A percentile compares a stretch with the other conserved stretches of the same genome.
These are phyloP conservation scores for Pedicia rivosa DNA, from an alignment of 2,888 invertebrate genomes.

Conservation along the genomic window DNA sequence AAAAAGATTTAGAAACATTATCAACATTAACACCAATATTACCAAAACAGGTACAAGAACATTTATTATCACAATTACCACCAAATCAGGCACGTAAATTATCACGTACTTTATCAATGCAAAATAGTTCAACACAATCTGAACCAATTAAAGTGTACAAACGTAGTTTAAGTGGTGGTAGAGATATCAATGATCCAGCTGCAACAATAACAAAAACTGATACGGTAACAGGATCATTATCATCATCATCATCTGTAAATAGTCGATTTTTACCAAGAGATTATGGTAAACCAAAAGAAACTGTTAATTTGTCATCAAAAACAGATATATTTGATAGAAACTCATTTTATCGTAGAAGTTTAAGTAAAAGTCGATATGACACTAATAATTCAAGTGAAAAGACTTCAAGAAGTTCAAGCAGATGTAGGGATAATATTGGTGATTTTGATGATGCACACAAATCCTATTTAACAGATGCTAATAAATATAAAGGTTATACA, in stretches of 20 bases:
- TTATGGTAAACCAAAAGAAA: conserved; percentile 11
- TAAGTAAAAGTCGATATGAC: conserved; percentile 14
- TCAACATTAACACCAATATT: conserved; percentile 54
- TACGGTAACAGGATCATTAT: conserved; percentile 22
- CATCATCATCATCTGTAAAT: conserved; percentile 21
- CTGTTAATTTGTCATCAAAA: conserved; percentile 7
- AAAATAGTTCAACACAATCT: conserved; percentile 19
- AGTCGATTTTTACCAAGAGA: too few relatives aligned
- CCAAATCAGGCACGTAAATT: conserved; percentile 49
- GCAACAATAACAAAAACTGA: background rate
- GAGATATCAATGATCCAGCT: conserved; percentile 19
- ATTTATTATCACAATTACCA: conserved; percentile 50
- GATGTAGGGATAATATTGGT: conserved; percentile 14
- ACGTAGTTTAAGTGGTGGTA: conserved; percentile 32
- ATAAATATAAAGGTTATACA: conserved; percentile 1
- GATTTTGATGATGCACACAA: background rate
- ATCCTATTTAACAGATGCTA: background rate
- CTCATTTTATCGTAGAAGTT: conserved; percentile 11
- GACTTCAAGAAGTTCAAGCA: conserved; percentile 21
- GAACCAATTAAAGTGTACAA: conserved; percentile 20
- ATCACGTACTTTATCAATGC: conserved; percentile 42
- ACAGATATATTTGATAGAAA: conserved; percentile 7
- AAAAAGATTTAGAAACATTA: conserved; percentile 51
- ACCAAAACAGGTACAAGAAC: conserved; percentile 53
- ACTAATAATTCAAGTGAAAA: conserved; percentile 9